Evolutionary conservation across 2,797 vertebrate genomes (phyloP), one percentile per base, ranked within the genome.

Genomic region (Periophthalmus magnuspinnatus): DNA sequence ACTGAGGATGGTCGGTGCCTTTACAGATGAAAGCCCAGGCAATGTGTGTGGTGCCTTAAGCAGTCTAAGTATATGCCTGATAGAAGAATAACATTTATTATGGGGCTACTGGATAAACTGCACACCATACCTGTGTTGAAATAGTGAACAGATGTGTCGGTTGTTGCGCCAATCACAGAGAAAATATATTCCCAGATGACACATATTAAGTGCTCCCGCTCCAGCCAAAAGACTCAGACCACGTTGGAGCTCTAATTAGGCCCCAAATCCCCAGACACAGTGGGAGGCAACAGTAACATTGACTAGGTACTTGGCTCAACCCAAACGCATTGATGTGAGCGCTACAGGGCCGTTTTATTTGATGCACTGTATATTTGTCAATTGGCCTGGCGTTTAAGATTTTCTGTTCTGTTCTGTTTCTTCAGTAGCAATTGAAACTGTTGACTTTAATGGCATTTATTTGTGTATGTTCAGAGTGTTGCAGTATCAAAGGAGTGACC

Each of bases 271-370:
- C 65, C 71, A 73, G 48, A 61, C 56, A 65, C 17, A 76, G 63
- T 75, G 80, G 72, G 71, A 80, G 75, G 75, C 63, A 80, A 55
- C 55, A 72, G 78, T 54, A 72, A 82, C 71, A 77, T 33, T 16
- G 64, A 80, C 62, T 78, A 72, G 65, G 28, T 7, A 0, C 55
- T 64, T 19, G 17, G 14, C 69, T 74, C 38, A 47, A 86, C 83
- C 69, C 75, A 70, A 67, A 77, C 69, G 56, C 33, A 13, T 52
- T 52, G 24, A 67, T 54, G 34, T 70, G 84, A 65, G 48, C 58
- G 78, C 45, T 67, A 16, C 55, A 66, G 62, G 50, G 33, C 36
- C 58, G 64, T 79, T 75, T 41, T 67, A 74, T 77, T 72, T 72
- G 38, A 80, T 65, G 69, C 66, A 67, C 17, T 54, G 22, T 68